A percentile compares a stretch with the other conserved stretches of the same genome.
Evolutionary conservation across 2,797 vertebrate genomes (phyloP).

Genomic region (Anabas testudineus): DNA sequence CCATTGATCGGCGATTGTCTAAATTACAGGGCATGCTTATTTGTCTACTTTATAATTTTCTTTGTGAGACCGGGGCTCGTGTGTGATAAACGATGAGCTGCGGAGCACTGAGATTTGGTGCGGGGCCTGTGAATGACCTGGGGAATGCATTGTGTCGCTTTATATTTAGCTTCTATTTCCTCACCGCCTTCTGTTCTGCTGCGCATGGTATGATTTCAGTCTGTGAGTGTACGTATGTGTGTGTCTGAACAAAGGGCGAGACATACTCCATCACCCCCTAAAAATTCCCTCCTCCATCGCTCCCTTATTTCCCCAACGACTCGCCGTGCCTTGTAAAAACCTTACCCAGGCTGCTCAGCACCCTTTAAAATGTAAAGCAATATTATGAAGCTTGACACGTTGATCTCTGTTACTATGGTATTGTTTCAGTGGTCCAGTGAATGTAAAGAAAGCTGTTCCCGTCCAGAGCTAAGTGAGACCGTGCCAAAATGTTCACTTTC

Average conservation of each 20-base stretch:
- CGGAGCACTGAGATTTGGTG: slow-evolving; percentile 68
- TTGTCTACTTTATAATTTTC: slow-evolving; percentile 66
- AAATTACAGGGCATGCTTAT: slow-evolving; percentile 71
- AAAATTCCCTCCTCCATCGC: slow-evolving; percentile 74
- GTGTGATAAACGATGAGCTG: slow-evolving; percentile 67
- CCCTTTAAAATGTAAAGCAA: slow-evolving; percentile 81
- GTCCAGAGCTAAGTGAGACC: slow-evolving; percentile 40
- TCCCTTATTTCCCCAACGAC: slow-evolving; percentile 80
- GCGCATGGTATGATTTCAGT: slow-evolving; percentile 70
- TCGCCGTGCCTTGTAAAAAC: slow-evolving; percentile 75
- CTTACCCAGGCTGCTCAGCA: slow-evolving; percentile 65
- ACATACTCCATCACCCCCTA: slow-evolving; percentile 69
- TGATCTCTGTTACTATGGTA: slow-evolving; percentile 74
- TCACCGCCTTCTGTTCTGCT: slow-evolving; percentile 71
- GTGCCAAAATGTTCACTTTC: slow-evolving; percentile 38
- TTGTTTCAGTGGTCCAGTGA: slow-evolving; percentile 76
- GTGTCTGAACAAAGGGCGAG: slow-evolving; percentile 58
- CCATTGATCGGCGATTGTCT: slow-evolving; percentile 64
- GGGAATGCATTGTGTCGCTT: slow-evolving; percentile 77
- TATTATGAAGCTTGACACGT: slow-evolving; percentile 78
- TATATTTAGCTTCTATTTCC: slow-evolving; percentile 78
- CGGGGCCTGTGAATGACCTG: slow-evolving; percentile 69
- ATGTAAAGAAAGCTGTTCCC: slow-evolving; percentile 60
- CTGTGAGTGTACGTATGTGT: slow-evolving; percentile 33
- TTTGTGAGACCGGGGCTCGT: slow-evolving; percentile 38